phyloP scores from a whole-genome alignment of 2,797 vertebrate genomes.

The Linurgus olivaceus region DNA sequence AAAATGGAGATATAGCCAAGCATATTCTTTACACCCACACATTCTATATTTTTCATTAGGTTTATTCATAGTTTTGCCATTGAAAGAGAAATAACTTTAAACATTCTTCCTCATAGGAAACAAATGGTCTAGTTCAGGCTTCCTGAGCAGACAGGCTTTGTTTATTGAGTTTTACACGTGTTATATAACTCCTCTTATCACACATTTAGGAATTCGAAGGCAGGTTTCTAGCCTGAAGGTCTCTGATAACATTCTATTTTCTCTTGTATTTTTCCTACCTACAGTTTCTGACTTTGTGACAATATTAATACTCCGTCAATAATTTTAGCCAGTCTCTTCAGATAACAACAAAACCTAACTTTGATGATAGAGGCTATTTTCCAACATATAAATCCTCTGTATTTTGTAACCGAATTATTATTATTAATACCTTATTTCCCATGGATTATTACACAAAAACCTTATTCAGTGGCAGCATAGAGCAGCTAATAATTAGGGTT shows the following conservation, averaged over 20 bases:
- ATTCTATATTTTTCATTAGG: constrained; percentile 48
- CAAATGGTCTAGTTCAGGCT: constrained; percentile 54
- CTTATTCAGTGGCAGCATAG: not conserved
- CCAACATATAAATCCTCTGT: not conserved
- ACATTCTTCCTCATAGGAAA: constrained; percentile 23
- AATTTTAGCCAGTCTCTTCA: constrained; percentile 44
- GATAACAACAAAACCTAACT: not conserved
- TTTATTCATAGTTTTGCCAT: constrained; percentile 63
- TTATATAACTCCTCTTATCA: constrained; percentile 63
- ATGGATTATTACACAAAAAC: not conserved
- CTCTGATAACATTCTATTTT: constrained; percentile 52
- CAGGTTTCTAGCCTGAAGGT: constrained; percentile 33
- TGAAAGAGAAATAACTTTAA: constrained; percentile 61
- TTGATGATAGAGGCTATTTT: not conserved
- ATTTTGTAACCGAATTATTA: not conserved
- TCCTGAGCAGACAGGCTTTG: constrained; percentile 43
- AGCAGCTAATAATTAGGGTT: not conserved
- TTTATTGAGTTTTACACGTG: constrained; percentile 51
- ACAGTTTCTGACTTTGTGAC: constrained; percentile 37
- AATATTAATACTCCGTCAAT: constrained; percentile 49
- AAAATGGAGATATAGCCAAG: constrained; percentile 24
- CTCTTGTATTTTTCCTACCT: constrained; percentile 52
- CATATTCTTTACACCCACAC: constrained; percentile 31
- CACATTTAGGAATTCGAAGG: constrained; percentile 54
- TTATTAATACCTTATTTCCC: not conserved